Evolutionary conservation across 2,888 invertebrate species (phyloP), one percentile per base, ranked within the genome.

Genomic region (Eupeodes luniger): DNA sequence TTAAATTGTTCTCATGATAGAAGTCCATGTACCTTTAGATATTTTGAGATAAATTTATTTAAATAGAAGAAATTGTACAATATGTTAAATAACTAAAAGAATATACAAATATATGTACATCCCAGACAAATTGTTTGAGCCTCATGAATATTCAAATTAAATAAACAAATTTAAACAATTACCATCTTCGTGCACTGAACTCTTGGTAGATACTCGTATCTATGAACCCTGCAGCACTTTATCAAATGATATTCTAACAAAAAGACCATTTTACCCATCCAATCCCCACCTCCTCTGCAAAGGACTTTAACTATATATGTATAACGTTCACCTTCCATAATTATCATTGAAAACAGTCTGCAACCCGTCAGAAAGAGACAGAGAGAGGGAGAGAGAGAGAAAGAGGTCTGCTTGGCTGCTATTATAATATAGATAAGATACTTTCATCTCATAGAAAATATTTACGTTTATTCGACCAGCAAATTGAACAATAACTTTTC

Each of bases 91-190:
- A 14, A 64, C 47, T 66, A n/a, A 5, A 47, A 3, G 11, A 49
- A 40, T 40, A 40, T 0, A 40, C 40, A 5, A 40, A 40, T 40
- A 40, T 40, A 40, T 27, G 27, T 27, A 27, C 27, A 27, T 27
- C 6, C 40, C 14, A 66, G 66, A 66, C 47, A 66, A 64, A 64
- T 64, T 64, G 19, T 47, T 64, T 44, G 80, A 57, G 75, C 72
- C 47, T 66, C 66, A 66, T 49, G 66, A 75, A 72, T 83, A 83
- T 87, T 83, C 83, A 76, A 66, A 49, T 66, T 66, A 66, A 66
- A 66, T 66, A 47, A 27, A 47, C 66, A 49, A 66, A 66, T 19
- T 47, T 27, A 47, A 64, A 27, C 44, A 19, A 44, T 47, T 44
- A 40, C 62, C 40, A 62, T 62, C 62, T 53, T 55, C 55, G 59